Percentiles rank a stretch among this genome's conserved stretches.
Conservation (phyloP, 2,797 vertebrate species). For the Otus scops region DNA sequence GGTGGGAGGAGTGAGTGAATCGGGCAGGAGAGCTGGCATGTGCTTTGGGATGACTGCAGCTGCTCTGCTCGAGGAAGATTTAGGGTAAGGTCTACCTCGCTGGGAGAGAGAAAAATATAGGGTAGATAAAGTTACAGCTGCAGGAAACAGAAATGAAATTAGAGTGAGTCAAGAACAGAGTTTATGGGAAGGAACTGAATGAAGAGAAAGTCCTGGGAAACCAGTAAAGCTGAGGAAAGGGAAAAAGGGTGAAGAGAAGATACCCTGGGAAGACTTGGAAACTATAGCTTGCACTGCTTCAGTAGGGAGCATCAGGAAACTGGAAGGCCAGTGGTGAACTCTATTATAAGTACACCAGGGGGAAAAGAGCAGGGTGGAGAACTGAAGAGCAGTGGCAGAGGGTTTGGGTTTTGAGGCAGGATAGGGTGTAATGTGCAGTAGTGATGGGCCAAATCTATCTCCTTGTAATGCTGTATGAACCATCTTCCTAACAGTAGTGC, state of each 20-base stretch:
- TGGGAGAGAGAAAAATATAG: neutral
- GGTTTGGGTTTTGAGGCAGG: neutral
- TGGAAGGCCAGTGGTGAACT: neutral
- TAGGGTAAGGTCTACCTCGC: neutral
- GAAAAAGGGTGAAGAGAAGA: neutral
- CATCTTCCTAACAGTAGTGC: neutral
- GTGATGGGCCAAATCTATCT: neutral
- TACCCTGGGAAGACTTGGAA: neutral
- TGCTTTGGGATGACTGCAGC: neutral
- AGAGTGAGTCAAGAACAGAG: neutral
- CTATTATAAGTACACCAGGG: neutral
- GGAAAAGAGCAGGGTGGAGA: neutral
- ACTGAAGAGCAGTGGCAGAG: neutral
- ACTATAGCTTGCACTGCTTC: neutral
- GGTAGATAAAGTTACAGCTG: neutral
- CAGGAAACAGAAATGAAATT: neutral
- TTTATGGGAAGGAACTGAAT: neutral
- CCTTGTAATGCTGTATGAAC: neutral
- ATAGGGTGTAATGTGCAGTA: neutral
- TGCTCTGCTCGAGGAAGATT: neutral
- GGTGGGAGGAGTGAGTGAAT: neutral
- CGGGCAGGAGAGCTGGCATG: neutral
- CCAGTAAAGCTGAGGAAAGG: neutral
- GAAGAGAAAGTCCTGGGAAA: neutral
- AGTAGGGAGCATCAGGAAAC: neutral